These are phyloP conservation scores for Colius striatus DNA, from an alignment of 2,113 vertebrate species.

Conservation along the genomic window DNA sequence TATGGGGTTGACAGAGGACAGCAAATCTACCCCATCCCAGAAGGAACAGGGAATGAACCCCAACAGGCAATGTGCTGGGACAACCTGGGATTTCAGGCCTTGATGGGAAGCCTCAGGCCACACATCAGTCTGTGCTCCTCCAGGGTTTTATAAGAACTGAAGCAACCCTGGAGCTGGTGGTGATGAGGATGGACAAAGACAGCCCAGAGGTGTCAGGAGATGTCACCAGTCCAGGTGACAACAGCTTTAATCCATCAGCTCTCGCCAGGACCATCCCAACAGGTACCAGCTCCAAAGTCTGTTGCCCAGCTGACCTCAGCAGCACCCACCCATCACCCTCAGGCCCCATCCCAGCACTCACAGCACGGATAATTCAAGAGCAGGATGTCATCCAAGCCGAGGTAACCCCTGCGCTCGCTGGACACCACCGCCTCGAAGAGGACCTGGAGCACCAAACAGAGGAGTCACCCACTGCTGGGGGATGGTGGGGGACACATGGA, in stretches of 20 bases:
- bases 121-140: fast-evolving
- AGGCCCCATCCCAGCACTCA: conserved; percentile 77
- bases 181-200: background rate
- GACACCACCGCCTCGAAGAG: conserved; percentile 93
- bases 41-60: background rate
- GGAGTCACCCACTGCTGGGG: background rate
- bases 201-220: background rate
- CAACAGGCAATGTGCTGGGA: background rate
- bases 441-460: conserved; percentile 77
- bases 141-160: background rate
- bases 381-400: conserved; percentile 95
- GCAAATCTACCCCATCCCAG: background rate
- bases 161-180: fast-evolving
- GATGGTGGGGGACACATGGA: fast-evolving
- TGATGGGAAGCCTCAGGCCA: background rate
- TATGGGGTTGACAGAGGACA: background rate
- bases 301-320: background rate
- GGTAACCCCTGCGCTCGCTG: conserved; percentile 86
- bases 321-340: background rate
- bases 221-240: background rate
- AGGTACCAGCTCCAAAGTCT: background rate
- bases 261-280: background rate
- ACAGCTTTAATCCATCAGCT: fast-evolving
- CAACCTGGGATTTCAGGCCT: background rate
- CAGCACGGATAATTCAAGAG: conserved; percentile 96